Evolutionary conservation across 1,140 invertebrate genomes (phyloP).

Genomic region (Rhopalosiphum maidis): DNA sequence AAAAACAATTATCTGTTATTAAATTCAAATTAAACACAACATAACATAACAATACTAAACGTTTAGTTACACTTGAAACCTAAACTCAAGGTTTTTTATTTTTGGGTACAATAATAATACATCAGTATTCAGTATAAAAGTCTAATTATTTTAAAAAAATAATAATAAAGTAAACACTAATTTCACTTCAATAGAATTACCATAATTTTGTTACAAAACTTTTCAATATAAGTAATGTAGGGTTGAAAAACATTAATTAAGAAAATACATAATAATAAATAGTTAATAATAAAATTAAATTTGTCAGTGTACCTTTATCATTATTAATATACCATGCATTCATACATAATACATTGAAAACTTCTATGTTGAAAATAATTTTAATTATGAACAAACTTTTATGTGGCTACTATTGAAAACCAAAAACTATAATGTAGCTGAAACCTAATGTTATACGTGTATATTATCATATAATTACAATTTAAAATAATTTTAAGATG

Average conservation of each 20-base stretch:
- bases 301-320: neutral
- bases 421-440: neutral
- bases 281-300: neutral
- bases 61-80: neutral
- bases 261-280: neutral
- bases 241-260: constrained; percentile 6
- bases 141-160: neutral
- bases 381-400: neutral
- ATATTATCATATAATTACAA: neutral
- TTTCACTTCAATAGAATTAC: neutral
- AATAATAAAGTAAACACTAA: neutral
- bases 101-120: neutral
- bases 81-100: neutral
- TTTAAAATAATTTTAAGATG: neutral
- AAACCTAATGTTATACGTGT: neutral
- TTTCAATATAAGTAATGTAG: neutral
- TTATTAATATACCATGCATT: neutral
- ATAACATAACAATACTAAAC: neutral
- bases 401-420: neutral
- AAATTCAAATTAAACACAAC: too few species aligned
- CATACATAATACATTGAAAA: neutral
- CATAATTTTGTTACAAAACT: neutral
- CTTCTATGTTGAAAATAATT: neutral
- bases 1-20: neutral
- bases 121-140: neutral